These are phyloP conservation scores for Troilus luridus DNA, from an alignment of 2,888 invertebrate species.

Conservation along the genomic window DNA sequence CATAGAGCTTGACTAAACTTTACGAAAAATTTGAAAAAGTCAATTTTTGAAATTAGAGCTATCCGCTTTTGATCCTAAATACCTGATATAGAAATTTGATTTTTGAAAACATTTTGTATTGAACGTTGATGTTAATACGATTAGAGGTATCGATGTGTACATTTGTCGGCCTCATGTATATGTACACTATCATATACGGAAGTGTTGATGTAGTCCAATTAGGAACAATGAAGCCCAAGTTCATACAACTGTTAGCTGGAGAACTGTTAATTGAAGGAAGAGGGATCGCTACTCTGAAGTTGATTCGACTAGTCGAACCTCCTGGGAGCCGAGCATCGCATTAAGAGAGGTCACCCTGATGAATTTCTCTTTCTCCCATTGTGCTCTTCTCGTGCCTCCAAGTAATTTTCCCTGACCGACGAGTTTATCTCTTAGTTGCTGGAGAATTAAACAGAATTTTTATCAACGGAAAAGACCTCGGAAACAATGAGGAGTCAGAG, in stretches of 20 bases:
- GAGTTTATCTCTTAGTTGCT: neutral
- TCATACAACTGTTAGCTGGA: neutral
- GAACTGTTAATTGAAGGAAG: slow-evolving; percentile 8
- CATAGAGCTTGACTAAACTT: too few species aligned
- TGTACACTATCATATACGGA: neutral
- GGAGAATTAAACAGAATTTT: slow-evolving; percentile 25
- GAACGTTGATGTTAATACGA: neutral
- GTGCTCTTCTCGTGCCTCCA: slow-evolving; percentile 9
- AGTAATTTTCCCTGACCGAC: slow-evolving; percentile 10
- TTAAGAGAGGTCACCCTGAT: slow-evolving; percentile 16
- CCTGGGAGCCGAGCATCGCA: neutral
- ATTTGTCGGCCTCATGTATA: neutral
- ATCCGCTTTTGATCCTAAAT: too few species aligned
- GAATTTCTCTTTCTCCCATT: slow-evolving; percentile 47
- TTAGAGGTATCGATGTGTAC: neutral
- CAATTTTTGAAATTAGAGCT: too few species aligned
- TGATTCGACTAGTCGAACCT: neutral
- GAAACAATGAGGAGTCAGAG: slow-evolving; percentile 4
- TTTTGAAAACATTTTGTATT: too few species aligned
- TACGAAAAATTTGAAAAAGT: too few species aligned
- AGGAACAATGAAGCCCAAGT: neutral
- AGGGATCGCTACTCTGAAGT: neutral
- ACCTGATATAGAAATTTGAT: too few species aligned
- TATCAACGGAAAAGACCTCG: slow-evolving; percentile 8
- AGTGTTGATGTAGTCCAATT: neutral